Percentiles rank a stretch among this genome's conserved stretches.
phyloP scores from a whole-genome alignment of 1,140 invertebrate species.

The Diuraphis noxia region DNA sequence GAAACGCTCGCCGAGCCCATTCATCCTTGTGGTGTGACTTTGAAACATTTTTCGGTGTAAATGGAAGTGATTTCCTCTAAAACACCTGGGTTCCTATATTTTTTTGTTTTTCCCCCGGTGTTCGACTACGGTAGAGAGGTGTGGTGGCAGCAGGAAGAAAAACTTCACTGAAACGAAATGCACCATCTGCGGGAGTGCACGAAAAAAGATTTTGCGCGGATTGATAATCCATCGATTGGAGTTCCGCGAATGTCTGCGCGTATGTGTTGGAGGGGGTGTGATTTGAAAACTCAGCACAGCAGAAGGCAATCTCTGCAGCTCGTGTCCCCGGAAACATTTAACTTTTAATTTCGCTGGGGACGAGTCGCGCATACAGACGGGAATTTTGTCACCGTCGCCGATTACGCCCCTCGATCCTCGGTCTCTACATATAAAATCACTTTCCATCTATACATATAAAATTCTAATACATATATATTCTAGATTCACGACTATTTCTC shows the following conservation, averaged over 20 bases:
- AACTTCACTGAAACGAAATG: neutral
- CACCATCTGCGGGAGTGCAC: neutral
- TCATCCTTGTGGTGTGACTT: neutral
- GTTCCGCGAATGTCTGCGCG: neutral
- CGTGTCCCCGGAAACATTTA: conserved; percentile 38
- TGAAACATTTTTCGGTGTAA: conserved; percentile 43
- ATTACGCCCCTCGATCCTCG: neutral
- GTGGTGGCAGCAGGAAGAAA: neutral
- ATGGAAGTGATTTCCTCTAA: conserved; percentile 50
- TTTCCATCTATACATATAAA: neutral
- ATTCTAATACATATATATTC: neutral
- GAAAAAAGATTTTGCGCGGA: conserved; percentile 26
- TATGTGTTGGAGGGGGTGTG: neutral
- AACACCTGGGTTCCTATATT: conserved; percentile 48
- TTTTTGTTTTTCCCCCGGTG: neutral
- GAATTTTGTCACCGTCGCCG: conserved; percentile 11
- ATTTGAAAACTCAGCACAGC: neutral
- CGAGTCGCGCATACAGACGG: neutral
- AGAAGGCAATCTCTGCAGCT: conserved; percentile 31
- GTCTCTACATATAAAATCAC: neutral
- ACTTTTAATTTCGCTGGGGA: conserved; percentile 44
- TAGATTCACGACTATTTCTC: neutral
- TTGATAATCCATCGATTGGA: conserved; percentile 45
- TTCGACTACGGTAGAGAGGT: neutral
- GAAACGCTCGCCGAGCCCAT: neutral